Base-by-base conservation (phyloP, 1,140 invertebrate species). In the Oryzaephilus surinamensis region DNA sequence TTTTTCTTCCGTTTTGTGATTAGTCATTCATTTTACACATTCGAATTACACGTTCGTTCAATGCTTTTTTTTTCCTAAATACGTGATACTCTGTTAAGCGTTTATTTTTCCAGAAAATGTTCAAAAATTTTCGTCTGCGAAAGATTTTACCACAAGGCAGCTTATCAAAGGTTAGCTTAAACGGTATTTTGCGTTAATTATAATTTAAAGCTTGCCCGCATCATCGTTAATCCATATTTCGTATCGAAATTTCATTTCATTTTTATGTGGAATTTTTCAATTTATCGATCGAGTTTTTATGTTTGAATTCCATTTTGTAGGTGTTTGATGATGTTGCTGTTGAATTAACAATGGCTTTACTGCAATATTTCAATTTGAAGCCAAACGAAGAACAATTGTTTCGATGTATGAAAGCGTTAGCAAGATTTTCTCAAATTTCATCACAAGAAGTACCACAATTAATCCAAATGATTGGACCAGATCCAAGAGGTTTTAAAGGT, bases 241-340 rank as follows among this genome's bases (percentile, higher is more conserved):
- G 8, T 10, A 24, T 20, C 10, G 8, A 3, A 24, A n/a, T 10
- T n/a, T 24, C 8, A 20, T 8, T 5, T 20, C 19, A 20, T 20
- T 20, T 4, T 20, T 20, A 8, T 8, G 4, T 20, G 19, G 8
- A 20, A 5, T 5, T 20, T 20, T 4, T 6, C 6, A 21, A 6
- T 6, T 6, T 21, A 21, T 21, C 20, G 20, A 21, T 21, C n/a
- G n/a, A n/a, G n/a, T n/a, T n/a, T n/a, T n/a, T n/a, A n/a, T n/a
- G n/a, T n/a, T n/a, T n/a, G n/a, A n/a, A n/a, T n/a, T 33, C 19
- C 6, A 27, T 26, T 43, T 54, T 60, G 11, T 57, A 92, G 87
- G 84, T 93, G 11, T 94, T 93, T 62, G 90, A 95, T 61, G 90
- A 95, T 57, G 81, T 92, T 10, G 88, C 89, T 18, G 85, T 91